Percentiles rank a stretch among this genome's conserved stretches.
phyloP scores from a whole-genome alignment of 2,888 invertebrate species.

The Euclidia mi region DNA sequence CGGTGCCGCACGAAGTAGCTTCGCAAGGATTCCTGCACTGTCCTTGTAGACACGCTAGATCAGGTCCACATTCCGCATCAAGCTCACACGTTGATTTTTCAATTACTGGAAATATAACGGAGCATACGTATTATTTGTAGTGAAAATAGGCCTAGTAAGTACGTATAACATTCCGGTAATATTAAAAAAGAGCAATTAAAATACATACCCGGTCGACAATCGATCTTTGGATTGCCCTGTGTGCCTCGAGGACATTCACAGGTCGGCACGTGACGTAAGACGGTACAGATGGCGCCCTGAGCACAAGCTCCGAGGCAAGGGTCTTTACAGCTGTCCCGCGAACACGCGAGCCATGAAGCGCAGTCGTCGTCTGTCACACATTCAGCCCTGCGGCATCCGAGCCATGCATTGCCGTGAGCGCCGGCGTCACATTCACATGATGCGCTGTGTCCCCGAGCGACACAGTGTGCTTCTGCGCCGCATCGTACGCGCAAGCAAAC shows the following conservation, averaged over 20 bases:
- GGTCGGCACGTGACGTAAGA: slow-evolving; percentile 93
- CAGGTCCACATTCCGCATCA: slow-evolving; percentile 96
- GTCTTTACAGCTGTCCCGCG: slow-evolving; percentile 94
- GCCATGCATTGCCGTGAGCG: slow-evolving; percentile 94
- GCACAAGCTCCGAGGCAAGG: slow-evolving; percentile 96
- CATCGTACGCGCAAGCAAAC: slow-evolving; percentile 95
- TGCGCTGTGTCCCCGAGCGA: slow-evolving; percentile 94
- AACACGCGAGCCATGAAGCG: slow-evolving; percentile 94
- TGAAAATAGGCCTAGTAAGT: too few relatives aligned
- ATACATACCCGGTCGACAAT: slow-evolving; percentile 90
- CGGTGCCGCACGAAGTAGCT: slow-evolving; percentile 94
- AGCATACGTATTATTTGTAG: too few relatives aligned
- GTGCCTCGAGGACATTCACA: slow-evolving; percentile 96
- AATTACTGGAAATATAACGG: slow-evolving; percentile 70
- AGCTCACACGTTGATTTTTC: slow-evolving; percentile 92
- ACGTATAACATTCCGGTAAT: too few relatives aligned
- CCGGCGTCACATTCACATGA: slow-evolving; percentile 94
- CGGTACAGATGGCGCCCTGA: slow-evolving; percentile 93
- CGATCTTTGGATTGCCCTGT: slow-evolving; percentile 93
- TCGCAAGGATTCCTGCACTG: slow-evolving; percentile 95
- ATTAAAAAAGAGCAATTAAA: not conserved
- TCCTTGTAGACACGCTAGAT: slow-evolving; percentile 95
- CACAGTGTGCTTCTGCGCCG: slow-evolving; percentile 94
- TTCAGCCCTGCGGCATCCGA: slow-evolving; percentile 94
- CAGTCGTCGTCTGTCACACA: slow-evolving; percentile 94